Evolutionary conservation across 2,113 vertebrate species (phyloP).

Genomic region (Burhinus bistriatus): DNA sequence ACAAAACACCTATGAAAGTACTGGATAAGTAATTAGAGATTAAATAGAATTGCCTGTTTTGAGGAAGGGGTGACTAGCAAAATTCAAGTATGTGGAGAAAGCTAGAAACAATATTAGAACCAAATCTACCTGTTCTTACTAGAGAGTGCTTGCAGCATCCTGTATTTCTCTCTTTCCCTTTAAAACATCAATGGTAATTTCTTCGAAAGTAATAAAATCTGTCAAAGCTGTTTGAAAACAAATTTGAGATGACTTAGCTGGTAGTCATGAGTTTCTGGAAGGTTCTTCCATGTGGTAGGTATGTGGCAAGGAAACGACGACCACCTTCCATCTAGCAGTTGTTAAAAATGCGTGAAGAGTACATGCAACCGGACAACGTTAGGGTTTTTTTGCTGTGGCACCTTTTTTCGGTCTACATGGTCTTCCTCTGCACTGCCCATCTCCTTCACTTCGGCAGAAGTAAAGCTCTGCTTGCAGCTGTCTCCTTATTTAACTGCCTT

Average conservation of each 20-base stretch:
- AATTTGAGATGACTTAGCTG: background rate
- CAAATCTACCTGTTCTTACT: background rate
- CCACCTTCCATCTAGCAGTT: background rate
- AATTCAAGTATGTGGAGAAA: background rate
- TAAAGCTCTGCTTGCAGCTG: background rate
- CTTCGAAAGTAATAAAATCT: background rate
- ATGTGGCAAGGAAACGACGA: background rate
- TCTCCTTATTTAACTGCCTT: background rate
- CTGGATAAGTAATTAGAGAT: background rate
- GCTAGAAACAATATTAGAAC: background rate
- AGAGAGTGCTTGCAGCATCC: background rate
- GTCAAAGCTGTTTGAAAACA: background rate
- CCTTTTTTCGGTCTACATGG: background rate
- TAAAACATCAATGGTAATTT: background rate
- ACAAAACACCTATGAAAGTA: background rate
- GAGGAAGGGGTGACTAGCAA: background rate
- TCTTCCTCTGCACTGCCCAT: background rate
- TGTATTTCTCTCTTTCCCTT: background rate
- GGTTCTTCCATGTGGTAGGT: background rate
- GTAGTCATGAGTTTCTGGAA: background rate
- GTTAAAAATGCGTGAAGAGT: rapidly evolving
- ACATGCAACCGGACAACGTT: background rate
- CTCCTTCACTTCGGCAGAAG: background rate
- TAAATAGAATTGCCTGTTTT: background rate
- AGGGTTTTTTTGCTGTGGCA: background rate